Evolutionary conservation across 2,888 invertebrate genomes (phyloP).

Genomic region (Hetaerina titia): DNA sequence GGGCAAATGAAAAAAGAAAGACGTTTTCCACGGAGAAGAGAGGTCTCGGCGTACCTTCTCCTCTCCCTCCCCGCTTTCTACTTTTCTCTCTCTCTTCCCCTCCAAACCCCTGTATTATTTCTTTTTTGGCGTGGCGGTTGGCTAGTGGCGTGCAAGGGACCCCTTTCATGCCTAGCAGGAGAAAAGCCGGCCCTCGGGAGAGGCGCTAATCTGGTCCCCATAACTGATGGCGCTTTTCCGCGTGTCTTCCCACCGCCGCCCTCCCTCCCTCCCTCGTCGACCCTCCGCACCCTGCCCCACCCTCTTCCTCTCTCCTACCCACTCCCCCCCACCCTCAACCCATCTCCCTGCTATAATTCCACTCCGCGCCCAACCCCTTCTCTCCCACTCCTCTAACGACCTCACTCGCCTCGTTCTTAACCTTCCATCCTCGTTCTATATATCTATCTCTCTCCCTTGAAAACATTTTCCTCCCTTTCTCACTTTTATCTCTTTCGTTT

Average conservation of each 20-base stretch:
- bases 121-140: slow-evolving; percentile 44
- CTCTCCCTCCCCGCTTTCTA: neutral
- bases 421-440: neutral
- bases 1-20: neutral
- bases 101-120: neutral
- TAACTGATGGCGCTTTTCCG: slow-evolving; percentile 55
- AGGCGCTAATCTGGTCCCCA: slow-evolving; percentile 51
- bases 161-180: slow-evolving; percentile 45
- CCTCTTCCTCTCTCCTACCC: neutral
- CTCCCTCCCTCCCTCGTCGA: neutral
- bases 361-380: neutral
- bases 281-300: neutral
- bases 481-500: neutral
- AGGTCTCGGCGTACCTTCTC: neutral
- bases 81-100: neutral
- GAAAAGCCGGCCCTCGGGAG: slow-evolving; percentile 44
- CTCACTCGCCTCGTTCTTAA: slow-evolving; percentile 18
- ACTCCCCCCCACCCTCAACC: neutral
- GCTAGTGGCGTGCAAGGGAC: slow-evolving; percentile 38
- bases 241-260: neutral
- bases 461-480: neutral
- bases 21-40: neutral
- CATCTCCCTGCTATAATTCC: neutral
- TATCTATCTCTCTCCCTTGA: neutral
- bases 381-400: slow-evolving; percentile 8